phyloP scores from a whole-genome alignment of 2,797 vertebrate genomes.

The Lerista edwardsae region DNA sequence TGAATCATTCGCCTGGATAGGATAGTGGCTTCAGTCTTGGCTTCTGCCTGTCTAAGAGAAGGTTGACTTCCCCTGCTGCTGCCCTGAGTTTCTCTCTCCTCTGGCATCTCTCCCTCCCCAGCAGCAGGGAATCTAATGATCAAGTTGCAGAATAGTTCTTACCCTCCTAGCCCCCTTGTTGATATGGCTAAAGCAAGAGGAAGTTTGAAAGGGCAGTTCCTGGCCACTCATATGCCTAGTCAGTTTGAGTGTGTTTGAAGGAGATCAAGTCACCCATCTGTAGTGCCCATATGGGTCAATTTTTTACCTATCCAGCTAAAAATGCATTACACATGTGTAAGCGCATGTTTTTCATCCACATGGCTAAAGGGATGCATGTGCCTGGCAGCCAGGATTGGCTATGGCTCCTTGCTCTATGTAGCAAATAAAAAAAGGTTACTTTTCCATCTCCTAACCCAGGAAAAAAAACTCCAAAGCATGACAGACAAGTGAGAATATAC shows the following conservation, averaged over 20 bases:
- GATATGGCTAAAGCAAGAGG: not conserved
- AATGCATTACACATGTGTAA: not conserved
- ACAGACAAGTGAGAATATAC: not conserved
- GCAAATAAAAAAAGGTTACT: not conserved
- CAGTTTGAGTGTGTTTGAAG: not conserved
- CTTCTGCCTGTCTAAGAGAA: not conserved
- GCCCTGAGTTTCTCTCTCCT: not conserved
- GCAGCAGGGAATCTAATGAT: not conserved
- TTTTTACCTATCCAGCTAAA: not conserved
- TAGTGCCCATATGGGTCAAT: not conserved
- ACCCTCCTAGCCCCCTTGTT: not conserved
- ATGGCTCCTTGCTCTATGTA: not conserved
- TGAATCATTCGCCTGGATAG: not conserved
- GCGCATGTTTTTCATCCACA: not conserved
- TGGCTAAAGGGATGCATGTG: no score
- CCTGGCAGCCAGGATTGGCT: not conserved
- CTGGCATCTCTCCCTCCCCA: not conserved
- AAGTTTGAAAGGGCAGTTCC: not conserved
- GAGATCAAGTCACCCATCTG: not conserved
- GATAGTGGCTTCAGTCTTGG: not conserved
- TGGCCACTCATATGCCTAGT: not conserved
- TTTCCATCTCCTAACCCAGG: not conserved
- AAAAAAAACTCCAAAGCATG: not conserved
- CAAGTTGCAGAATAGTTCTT: not conserved
- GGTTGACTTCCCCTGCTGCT: not conserved